Conservation (phyloP, 2,888 invertebrate species). For the Cylloceria caligata region DNA sequence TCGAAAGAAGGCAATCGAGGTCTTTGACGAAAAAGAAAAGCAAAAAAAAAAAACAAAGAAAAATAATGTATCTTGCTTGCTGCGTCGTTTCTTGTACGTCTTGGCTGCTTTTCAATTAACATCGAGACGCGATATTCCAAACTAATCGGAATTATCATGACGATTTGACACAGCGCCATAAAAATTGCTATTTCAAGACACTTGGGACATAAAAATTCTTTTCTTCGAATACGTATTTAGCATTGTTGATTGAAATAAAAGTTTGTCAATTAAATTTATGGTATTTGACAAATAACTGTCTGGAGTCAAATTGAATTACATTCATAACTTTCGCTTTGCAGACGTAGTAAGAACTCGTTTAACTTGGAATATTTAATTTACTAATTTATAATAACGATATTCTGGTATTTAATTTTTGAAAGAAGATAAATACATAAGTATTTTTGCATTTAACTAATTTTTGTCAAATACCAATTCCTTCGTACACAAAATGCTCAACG, state of each 20-base stretch:
- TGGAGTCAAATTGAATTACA: too few species aligned
- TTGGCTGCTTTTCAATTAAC: slow-evolving; percentile 1
- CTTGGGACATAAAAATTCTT: background rate
- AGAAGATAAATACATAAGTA: too few species aligned
- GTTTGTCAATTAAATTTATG: background rate
- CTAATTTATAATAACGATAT: too few species aligned
- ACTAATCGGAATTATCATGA: slow-evolving; percentile 43
- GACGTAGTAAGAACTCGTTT: too few species aligned
- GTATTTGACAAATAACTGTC: too few species aligned
- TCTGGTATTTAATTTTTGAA: too few species aligned
- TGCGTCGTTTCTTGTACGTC: background rate
- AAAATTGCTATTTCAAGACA: background rate
- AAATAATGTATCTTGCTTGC: slow-evolving; percentile 1
- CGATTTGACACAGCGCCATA: slow-evolving; percentile 35
- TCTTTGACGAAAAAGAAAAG: slow-evolving; percentile 7
- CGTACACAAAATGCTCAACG: too few species aligned
- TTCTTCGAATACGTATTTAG: background rate
- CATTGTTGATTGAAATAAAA: background rate
- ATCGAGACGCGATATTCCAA: slow-evolving; percentile 22
- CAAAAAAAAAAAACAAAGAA: slow-evolving; percentile 23
- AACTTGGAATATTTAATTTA: too few species aligned
- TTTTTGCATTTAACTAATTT: too few species aligned
- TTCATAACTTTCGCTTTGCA: too few species aligned
- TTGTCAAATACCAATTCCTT: too few species aligned
- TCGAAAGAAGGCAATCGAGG: slow-evolving; percentile 48